Evolutionary conservation across 2,797 vertebrate species (phyloP), one percentile per base, ranked within the genome.

Genomic region (Tachyglossus aculeatus): DNA sequence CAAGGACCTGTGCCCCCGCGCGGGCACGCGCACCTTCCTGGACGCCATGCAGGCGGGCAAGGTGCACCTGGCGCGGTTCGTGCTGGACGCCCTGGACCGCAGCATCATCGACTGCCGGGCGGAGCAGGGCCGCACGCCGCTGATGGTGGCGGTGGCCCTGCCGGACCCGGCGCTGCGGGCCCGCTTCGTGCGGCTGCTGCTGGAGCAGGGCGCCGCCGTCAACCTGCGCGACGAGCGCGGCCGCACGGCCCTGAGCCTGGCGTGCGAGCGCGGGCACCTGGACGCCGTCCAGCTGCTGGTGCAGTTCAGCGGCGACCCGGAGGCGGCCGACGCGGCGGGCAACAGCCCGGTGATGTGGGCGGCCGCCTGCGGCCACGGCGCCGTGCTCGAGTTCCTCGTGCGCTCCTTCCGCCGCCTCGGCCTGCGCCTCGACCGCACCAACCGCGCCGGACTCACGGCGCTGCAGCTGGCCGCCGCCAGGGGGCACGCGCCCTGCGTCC

Each of bases 41-140:
- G 95, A 96, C 14, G 96, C 96, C 59, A 96, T 97, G 96, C 92
- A 94, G 7, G 90, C 91, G 1, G 96, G 96, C 43, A 96, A 97
- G 82, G 92, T 96, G 67, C 96, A 96, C 84, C 86, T 97, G 50
- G 96, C 96, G 2, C 95, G 96, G 25, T 97, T 98, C 47, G 95
- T 97, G 70, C 90, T 98, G 85, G 96, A 97, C 0, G 96, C 96
- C 13, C 77, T 98, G 90, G 96, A 97, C 22, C 95, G 95, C 25
- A 93, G 93, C 67, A 96, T 96, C 71, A 93, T 97, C 78, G 96
- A 97, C 89, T 95, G 93, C 2, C 95, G 94, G 56, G 93, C 94
- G 0, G 96, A 97, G 70, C 95, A 94, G 77, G 93, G 93, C 67
- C 95, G 95, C 63, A 95, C 96, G 7, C 96, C 93, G 1, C 94